A percentile compares a stretch with the other conserved stretches of the same genome.
phyloP scores from a whole-genome alignment of 2,888 invertebrate species.

The Neoscelio sp. region DNA sequence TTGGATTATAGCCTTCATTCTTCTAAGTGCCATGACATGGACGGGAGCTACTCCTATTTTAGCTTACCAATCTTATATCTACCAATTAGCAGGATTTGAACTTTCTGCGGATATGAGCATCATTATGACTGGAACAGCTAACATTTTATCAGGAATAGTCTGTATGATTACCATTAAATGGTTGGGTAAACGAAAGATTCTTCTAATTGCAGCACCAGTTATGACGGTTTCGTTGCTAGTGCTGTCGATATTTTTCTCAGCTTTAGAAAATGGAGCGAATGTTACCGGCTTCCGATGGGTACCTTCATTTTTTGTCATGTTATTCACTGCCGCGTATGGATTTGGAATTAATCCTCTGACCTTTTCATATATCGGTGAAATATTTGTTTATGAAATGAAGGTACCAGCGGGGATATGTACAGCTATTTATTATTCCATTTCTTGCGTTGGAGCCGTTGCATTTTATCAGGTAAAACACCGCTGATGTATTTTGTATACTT shows the following conservation, averaged over 20 bases:
- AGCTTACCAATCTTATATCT: constrained; percentile 80
- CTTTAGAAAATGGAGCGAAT: constrained; percentile 72
- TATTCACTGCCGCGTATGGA: constrained; percentile 78
- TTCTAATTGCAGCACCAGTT: constrained; percentile 75
- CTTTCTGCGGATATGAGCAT: constrained; percentile 78
- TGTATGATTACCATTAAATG: constrained; percentile 78
- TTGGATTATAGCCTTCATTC: constrained; percentile 76
- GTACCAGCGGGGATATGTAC: constrained; percentile 79
- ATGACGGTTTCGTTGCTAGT: constrained; percentile 73
- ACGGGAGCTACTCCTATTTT: constrained; percentile 79
- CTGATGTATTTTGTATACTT: no score
- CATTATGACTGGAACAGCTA: constrained; percentile 75
- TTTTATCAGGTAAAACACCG: constrained; percentile 77
- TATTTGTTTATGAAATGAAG: constrained; percentile 80
- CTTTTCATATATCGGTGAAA: constrained; percentile 80
- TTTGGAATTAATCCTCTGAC: constrained; percentile 80
- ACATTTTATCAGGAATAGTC: constrained; percentile 75
- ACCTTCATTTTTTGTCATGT: constrained; percentile 78
- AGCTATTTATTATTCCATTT: constrained; percentile 78
- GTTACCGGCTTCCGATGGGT: constrained; percentile 76
- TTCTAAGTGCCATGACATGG: constrained; percentile 76
- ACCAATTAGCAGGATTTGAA: constrained; percentile 76
- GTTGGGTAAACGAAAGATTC: constrained; percentile 77
- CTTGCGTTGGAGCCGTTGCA: constrained; percentile 76
- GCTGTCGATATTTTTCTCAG: constrained; percentile 77